These are phyloP conservation scores for Emydocephalus ijimae DNA, from an alignment of 2,113 vertebrate species.

Conservation along the genomic window DNA sequence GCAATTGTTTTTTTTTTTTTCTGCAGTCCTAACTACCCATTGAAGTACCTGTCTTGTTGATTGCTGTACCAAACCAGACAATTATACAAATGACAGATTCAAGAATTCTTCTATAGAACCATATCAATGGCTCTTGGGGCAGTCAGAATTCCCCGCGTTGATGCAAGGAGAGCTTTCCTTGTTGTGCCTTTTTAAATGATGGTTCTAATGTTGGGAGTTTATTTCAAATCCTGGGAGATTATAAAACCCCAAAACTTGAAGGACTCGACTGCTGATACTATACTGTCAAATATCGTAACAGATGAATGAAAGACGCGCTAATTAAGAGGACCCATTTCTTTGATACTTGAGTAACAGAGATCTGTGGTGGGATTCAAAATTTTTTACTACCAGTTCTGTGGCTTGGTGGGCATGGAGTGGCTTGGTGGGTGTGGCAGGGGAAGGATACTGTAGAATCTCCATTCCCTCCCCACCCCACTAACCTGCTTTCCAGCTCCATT, in stretches of 20 bases:
- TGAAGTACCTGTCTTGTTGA: not conserved
- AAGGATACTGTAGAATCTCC: too few species aligned
- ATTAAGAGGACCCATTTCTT: not conserved
- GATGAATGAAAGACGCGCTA: not conserved
- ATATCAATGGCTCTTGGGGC: not conserved
- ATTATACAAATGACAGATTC: not conserved
- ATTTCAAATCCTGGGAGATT: not conserved
- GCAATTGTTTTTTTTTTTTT: not conserved
- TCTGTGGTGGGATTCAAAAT: too few species aligned
- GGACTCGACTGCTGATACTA: not conserved
- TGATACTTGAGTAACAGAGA: not conserved
- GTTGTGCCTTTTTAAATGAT: not conserved
- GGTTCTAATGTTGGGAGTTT: not conserved
- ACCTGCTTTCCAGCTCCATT: too few species aligned
- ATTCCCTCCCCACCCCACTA: too few species aligned
- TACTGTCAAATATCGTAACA: not conserved
- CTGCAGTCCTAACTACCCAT: not conserved
- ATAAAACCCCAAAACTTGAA: not conserved
- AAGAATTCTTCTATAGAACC: not conserved
- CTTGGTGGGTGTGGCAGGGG: too few species aligned
- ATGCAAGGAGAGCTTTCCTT: not conserved
- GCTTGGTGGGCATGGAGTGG: too few species aligned
- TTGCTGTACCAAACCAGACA: not conserved
- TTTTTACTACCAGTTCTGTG: too few species aligned
- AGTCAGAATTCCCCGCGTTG: not conserved